These are phyloP conservation scores for Phaethon lepturus DNA, from an alignment of 2,113 vertebrate genomes.

Conservation along the genomic window DNA sequence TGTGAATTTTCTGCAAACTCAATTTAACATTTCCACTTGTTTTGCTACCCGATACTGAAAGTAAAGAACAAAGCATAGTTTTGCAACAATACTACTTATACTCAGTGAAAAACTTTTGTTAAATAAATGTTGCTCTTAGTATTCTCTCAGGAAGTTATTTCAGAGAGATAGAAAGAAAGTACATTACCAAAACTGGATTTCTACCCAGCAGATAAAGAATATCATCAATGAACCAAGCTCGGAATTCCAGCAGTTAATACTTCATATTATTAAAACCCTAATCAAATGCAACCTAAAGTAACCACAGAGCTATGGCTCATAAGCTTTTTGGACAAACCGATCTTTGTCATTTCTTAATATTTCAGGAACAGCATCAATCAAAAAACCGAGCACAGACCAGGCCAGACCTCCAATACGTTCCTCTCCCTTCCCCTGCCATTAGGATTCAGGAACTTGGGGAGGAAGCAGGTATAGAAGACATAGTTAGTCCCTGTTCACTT, in stretches of 20 bases:
- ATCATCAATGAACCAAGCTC: not conserved
- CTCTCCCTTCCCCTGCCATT: not conserved
- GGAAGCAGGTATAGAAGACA: not conserved
- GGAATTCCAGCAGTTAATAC: not conserved
- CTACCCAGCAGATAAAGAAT: not conserved
- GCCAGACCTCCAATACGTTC: not conserved
- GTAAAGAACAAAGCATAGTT: not conserved
- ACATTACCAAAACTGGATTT: not conserved
- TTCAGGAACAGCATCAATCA: not conserved
- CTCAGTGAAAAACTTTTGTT: not conserved
- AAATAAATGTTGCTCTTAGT: not conserved
- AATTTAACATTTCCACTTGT: not conserved
- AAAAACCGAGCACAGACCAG: not conserved
- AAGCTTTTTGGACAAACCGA: not conserved
- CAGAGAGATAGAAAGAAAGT: not conserved
- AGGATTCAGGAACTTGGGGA: not conserved
- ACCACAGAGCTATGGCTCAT: not conserved
- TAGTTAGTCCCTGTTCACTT: not conserved
- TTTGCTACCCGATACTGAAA: not conserved
- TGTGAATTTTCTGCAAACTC: not conserved
- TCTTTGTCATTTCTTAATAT: not conserved
- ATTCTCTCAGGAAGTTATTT: not conserved
- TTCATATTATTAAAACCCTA: not conserved
- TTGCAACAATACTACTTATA: not conserved
- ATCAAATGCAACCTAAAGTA: not conserved